Percentiles rank a stretch among this genome's conserved stretches.
Evolutionary conservation across 2,888 invertebrate genomes (phyloP).

Genomic region (Saturnia pavonia): DNA sequence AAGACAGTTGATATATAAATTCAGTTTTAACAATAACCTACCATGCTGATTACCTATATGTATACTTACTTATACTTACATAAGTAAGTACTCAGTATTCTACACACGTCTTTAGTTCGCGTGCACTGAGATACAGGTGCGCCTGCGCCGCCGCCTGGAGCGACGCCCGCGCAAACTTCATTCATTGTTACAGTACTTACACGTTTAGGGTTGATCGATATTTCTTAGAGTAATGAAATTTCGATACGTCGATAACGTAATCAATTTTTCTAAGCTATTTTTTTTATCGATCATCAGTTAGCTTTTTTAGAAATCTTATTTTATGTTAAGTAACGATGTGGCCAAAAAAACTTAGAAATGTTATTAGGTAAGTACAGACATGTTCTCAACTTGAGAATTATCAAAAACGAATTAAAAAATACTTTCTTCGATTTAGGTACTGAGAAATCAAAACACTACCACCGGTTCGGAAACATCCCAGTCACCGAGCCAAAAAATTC

Average conservation of each 20-base stretch:
- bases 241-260: background rate
- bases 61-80: conserved; percentile 23
- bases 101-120: conserved; percentile 55
- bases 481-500: too few relatives aligned
- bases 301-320: too few relatives aligned
- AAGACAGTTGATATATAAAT: background rate
- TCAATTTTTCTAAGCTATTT: background rate
- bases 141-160: conserved; percentile 59
- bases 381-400: too few relatives aligned
- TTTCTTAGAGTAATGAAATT: background rate
- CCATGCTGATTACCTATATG: conserved; percentile 28
- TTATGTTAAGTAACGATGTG: too few relatives aligned
- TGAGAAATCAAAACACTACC: too few relatives aligned
- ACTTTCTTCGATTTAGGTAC: too few relatives aligned
- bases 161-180: conserved; percentile 72
- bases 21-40: background rate
- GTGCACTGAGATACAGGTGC: conserved; percentile 74
- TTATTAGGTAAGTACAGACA: too few relatives aligned
- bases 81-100: background rate
- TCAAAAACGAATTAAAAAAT: too few relatives aligned
- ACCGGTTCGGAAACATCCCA: too few relatives aligned
- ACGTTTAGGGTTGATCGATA: conserved; percentile 15
- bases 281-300: background rate
- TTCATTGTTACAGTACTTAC: conserved; percentile 64
- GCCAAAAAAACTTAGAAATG: too few relatives aligned